A percentile compares a stretch with the other conserved stretches of the same genome.
These are phyloP conservation scores for Cyrtonyx montezumae DNA, from an alignment of 2,113 vertebrate genomes.

Conservation along the genomic window DNA sequence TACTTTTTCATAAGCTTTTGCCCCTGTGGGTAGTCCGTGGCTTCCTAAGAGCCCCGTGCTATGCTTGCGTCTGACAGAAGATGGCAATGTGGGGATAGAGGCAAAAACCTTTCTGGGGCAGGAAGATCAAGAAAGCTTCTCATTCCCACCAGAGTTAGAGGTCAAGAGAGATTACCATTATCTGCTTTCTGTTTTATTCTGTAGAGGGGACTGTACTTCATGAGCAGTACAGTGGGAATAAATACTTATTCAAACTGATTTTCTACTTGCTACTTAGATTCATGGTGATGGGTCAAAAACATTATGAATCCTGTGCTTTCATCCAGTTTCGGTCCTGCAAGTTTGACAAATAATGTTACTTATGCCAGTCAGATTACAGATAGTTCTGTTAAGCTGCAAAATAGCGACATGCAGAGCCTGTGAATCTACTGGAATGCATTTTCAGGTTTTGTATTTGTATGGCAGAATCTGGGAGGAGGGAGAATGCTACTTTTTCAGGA, in stretches of 20 bases:
- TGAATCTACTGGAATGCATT: neutral
- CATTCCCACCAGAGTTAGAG: neutral
- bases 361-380: slow-evolving; percentile 4
- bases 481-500: neutral
- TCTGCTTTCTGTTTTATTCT: neutral
- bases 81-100: neutral
- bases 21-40: neutral
- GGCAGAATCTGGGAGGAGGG: neutral
- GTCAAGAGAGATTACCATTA: neutral
- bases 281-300: slow-evolving; percentile 48
- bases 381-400: slow-evolving; percentile 24
- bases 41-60: neutral
- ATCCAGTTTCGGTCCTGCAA: slow-evolving; percentile 39
- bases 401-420: neutral
- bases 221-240: slow-evolving; percentile 17
- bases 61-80: neutral
- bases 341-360: neutral
- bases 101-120: neutral
- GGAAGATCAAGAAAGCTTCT: slow-evolving; percentile 38
- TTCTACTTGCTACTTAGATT: slow-evolving; percentile 57
- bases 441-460: neutral
- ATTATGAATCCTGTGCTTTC: slow-evolving; percentile 47
- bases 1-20: neutral
- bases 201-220: slow-evolving; percentile 5
- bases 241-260: slow-evolving; percentile 21